These are phyloP conservation scores for Lynx canadensis DNA, from an alignment of 2,113 vertebrate genomes.

Conservation along the genomic window DNA sequence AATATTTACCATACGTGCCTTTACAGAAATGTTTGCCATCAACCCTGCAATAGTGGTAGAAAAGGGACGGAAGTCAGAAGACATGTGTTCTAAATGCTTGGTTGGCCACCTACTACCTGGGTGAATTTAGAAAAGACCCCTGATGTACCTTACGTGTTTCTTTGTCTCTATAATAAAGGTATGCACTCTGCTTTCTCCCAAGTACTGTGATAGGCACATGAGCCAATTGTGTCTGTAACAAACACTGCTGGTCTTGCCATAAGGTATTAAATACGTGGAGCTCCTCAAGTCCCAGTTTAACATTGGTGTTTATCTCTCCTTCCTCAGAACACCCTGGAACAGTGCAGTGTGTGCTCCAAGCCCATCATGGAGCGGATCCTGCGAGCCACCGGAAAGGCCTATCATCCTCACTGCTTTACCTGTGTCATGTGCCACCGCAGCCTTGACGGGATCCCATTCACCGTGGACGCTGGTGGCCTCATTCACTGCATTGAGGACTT, in stretches of 20 bases:
- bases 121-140: neutral
- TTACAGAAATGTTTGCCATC: neutral
- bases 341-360: slow-evolving; percentile 94
- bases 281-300: neutral
- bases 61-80: neutral
- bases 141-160: neutral
- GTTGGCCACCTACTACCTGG: neutral
- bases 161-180: neutral
- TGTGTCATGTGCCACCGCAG: slow-evolving; percentile 97
- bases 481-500: slow-evolving; percentile 99
- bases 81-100: neutral
- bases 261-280: neutral
- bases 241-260: neutral
- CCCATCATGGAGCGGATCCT: slow-evolving; percentile 99
- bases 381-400: slow-evolving; percentile 97
- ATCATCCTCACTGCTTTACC: slow-evolving; percentile 99
- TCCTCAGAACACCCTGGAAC: slow-evolving; percentile 95
- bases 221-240: neutral
- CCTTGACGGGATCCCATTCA: slow-evolving; percentile 98
- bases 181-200: neutral
- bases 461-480: slow-evolving; percentile 95
- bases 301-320: slow-evolving; percentile 45
- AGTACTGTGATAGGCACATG: neutral
- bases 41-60: neutral
- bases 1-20: neutral